A percentile compares a stretch with the other conserved stretches of the same genome.
Evolutionary conservation across 2,113 vertebrate genomes (phyloP).

Genomic region (Cynopterus brachyotis): DNA sequence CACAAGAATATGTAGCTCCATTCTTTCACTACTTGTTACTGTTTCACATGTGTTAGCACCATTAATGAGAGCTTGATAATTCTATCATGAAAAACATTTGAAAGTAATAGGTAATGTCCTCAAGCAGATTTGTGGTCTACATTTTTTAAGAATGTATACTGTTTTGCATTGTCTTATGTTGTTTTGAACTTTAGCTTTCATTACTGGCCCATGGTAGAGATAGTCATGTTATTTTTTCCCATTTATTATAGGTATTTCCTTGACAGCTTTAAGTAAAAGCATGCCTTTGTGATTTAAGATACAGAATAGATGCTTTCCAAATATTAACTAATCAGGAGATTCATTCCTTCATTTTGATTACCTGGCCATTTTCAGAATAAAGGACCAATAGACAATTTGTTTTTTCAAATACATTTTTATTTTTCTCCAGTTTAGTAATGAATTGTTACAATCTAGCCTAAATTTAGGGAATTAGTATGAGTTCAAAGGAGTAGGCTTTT

Average conservation of each 20-base stretch:
- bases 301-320: slow-evolving; percentile 37
- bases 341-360: slow-evolving; percentile 34
- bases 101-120: neutral
- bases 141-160: neutral
- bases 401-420: slow-evolving; percentile 12
- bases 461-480: slow-evolving; percentile 14
- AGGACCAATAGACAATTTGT: neutral
- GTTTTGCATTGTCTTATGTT: slow-evolving; percentile 33
- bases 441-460: neutral
- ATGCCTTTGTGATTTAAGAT: slow-evolving; percentile 29
- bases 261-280: slow-evolving; percentile 39
- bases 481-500: neutral
- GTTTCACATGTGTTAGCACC: neutral
- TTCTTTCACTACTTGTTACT: neutral
- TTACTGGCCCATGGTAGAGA: neutral
- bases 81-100: neutral
- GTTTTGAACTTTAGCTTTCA: slow-evolving; percentile 60
- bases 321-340: neutral
- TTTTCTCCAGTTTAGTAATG: slow-evolving; percentile 33
- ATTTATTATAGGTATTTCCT: slow-evolving; percentile 32
- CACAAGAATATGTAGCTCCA: neutral
- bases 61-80: neutral
- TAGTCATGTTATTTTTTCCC: slow-evolving; percentile 25
- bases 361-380: slow-evolving; percentile 40
- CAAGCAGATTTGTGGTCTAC: neutral